Conservation (phyloP, 2,797 vertebrate genomes). For the Rallus crepitans region DNA sequence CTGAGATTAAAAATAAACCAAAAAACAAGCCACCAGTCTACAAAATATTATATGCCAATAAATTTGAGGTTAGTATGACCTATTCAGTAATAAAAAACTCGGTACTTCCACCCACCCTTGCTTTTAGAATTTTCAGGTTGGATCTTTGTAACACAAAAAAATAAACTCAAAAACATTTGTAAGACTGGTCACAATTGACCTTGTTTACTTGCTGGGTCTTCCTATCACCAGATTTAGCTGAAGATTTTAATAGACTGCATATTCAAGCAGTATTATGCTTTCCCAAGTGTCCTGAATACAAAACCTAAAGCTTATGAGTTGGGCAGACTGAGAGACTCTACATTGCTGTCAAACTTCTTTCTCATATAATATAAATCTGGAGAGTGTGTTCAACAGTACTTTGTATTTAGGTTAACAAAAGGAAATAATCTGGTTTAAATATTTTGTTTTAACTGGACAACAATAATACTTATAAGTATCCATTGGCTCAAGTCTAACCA, state of each 20-base stretch:
- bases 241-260: background rate
- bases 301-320: background rate
- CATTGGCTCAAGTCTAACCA: background rate
- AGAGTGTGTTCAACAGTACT: accelerated
- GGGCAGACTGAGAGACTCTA: background rate
- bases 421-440: background rate
- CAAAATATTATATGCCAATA: background rate
- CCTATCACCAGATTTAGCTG: background rate
- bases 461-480: background rate
- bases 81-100: background rate
- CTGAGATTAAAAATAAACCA: background rate
- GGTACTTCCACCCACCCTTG: background rate
- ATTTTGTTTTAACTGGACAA: background rate
- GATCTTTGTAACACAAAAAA: background rate
- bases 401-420: background rate
- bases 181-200: background rate
- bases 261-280: background rate
- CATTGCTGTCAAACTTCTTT: background rate
- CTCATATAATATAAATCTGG: background rate
- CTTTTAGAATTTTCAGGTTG: background rate
- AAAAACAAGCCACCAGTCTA: background rate
- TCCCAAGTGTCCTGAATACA: background rate
- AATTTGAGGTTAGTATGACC: background rate
- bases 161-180: background rate
- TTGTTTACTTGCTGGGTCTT: background rate